Base-by-base conservation (phyloP, 2,797 vertebrate species). In the Betta splendens region DNA sequence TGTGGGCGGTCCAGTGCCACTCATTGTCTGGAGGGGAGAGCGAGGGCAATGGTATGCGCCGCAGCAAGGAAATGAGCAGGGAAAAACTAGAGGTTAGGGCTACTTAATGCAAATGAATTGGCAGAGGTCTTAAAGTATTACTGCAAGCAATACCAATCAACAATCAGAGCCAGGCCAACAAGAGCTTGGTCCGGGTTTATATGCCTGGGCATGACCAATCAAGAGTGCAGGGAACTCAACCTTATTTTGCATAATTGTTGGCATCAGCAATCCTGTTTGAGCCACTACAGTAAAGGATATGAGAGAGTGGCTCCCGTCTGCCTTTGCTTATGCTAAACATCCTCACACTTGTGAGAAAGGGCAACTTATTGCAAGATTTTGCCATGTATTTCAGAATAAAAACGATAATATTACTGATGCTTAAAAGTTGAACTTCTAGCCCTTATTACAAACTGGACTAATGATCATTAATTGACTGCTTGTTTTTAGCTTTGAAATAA, bases 21-120 rank as follows among this genome's bases (percentile, higher is more conserved):
- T 78, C 61, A 72, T 75, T 82, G 75, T 70, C 63, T 53, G 55
- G 29, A 32, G 69, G 71, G 42, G 48, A 56, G 37, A 61, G 53
- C 56, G 66, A 84, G 76, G 76, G 65, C 77, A 79, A 72, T 39
- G 44, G 31, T 64, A 80, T 65, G 66, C 54, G 80, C 51, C 57
- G 44, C 26, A 36, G 67, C 62, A 38, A 39, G 44, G 55, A 58
- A 82, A 83, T 63, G 64, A 83, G 59, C 46, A 15, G 38, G 50
- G 66, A 29, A n/a, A 66, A 76, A 77, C 22, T 33, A 32, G 37
- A 75, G 55, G 63, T 70, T 59, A 46, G 37, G 49, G 72, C 45
- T 73, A 52, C 63, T 75, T 78, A 72, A 81, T 85, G 79, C 69
- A 80, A 80, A 82, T 72, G 72, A 72, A 84, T 77, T 71, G 65